These are phyloP conservation scores for Alentia gelatinosa DNA, from an alignment of 2,888 invertebrate species.

Conservation along the genomic window DNA sequence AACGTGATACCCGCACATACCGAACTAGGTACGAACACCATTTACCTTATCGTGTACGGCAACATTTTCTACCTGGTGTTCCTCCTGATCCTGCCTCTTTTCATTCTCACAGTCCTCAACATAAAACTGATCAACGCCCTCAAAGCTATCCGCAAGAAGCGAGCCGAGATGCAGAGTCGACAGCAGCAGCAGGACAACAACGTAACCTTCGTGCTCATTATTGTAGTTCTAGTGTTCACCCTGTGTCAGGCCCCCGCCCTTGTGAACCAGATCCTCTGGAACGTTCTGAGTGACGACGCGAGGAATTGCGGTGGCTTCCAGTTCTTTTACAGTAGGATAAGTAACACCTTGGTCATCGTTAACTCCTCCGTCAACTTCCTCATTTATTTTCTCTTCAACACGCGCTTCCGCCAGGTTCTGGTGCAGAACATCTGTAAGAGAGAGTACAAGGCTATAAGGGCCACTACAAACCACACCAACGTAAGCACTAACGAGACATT, in stretches of 20 bases:
- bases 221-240: conserved; percentile 66
- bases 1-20: neutral
- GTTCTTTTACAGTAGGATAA: conserved; percentile 65
- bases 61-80: conserved; percentile 66
- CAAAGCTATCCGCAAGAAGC: conserved; percentile 62
- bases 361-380: conserved; percentile 67
- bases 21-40: conserved; percentile 43
- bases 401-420: conserved; percentile 64
- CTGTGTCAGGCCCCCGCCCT: conserved; percentile 67
- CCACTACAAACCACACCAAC: conserved; percentile 34
- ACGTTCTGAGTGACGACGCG: conserved; percentile 58
- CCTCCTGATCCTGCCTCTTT: conserved; percentile 64
- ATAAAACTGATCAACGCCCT: conserved; percentile 65
- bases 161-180: conserved; percentile 62
- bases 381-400: conserved; percentile 67
- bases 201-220: conserved; percentile 67
- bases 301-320: conserved; percentile 66
- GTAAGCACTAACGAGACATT: conserved; percentile 48
- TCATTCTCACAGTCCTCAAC: conserved; percentile 64
- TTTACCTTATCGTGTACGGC: conserved; percentile 59
- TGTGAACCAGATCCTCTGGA: conserved; percentile 67
- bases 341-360: conserved; percentile 65
- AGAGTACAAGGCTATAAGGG: conserved; percentile 47
- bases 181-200: conserved; percentile 67
- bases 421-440: conserved; percentile 56